Evolutionary conservation across 2,113 vertebrate genomes (phyloP).

Genomic region (Chloropsis cyanopogon): DNA sequence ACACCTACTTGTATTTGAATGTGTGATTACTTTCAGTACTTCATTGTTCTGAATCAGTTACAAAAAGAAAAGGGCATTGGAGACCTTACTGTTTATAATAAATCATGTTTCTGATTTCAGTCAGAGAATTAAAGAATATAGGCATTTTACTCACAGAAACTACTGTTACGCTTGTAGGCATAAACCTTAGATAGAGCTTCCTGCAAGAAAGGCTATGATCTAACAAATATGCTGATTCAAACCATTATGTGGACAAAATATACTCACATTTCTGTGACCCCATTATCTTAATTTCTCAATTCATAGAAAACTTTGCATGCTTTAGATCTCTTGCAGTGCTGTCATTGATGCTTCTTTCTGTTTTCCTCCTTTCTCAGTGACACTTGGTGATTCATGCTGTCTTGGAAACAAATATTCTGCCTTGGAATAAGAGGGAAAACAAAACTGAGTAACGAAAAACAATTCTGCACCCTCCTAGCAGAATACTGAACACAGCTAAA

Average conservation of each 20-base stretch:
- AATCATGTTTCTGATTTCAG: constrained; percentile 9
- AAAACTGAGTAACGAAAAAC: not conserved
- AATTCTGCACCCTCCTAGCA: not conserved
- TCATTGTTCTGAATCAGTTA: constrained; percentile 27
- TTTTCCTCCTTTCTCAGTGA: not conserved
- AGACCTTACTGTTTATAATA: constrained; percentile 27
- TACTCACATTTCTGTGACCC: not conserved
- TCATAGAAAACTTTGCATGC: not conserved
- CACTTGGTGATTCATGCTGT: not conserved
- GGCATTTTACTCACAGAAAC: not conserved
- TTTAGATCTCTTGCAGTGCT: not conserved
- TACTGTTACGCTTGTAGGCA: not conserved
- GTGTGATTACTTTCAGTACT: constrained; percentile 51
- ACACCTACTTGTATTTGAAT: constrained; percentile 60
- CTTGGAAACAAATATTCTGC: not conserved
- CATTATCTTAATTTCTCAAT: not conserved
- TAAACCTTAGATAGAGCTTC: not conserved
- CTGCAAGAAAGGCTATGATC: not conserved
- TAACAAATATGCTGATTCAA: not conserved
- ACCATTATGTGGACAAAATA: not conserved
- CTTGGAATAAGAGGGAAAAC: not conserved
- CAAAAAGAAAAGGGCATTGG: not conserved
- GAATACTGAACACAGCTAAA: not conserved
- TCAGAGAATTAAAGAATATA: not conserved
- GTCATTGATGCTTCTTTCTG: not conserved